Evolutionary conservation across 2,113 vertebrate species (phyloP).

Genomic region (Xiphorhynchus elegans): DNA sequence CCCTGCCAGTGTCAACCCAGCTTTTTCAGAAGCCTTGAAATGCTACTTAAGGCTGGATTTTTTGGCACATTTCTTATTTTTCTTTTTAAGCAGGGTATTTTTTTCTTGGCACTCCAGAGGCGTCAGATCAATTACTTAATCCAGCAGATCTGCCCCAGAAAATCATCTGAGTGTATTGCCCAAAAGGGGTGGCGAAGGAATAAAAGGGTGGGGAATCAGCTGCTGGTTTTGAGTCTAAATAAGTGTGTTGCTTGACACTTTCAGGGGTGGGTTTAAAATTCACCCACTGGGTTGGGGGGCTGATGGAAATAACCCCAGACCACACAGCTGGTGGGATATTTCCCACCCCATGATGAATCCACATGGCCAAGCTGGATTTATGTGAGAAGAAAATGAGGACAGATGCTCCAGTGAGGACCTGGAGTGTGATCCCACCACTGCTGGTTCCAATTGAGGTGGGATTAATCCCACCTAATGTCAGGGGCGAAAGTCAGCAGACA

Average conservation of each 20-base stretch:
- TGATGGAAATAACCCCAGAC: neutral
- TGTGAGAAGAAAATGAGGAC: neutral
- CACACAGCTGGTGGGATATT: neutral
- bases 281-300: neutral
- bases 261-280: neutral
- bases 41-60: neutral
- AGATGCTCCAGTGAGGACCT: neutral
- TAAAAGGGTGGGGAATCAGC: neutral
- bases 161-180: conserved; percentile 11
- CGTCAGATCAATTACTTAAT: conserved; percentile 23
- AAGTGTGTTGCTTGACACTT: neutral
- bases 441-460: neutral
- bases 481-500: neutral
- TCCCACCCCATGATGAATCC: neutral
- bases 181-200: neutral
- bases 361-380: fast-evolving
- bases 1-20: neutral
- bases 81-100: neutral
- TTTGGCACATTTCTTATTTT: neutral
- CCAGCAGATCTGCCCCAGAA: neutral
- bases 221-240: neutral
- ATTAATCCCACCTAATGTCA: neutral
- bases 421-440: neutral
- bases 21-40: neutral
- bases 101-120: conserved; percentile 2